Percentiles rank a stretch among this genome's conserved stretches.
Evolutionary conservation across 2,888 invertebrate species (phyloP).

Genomic region (Stictocephala bisonia): DNA sequence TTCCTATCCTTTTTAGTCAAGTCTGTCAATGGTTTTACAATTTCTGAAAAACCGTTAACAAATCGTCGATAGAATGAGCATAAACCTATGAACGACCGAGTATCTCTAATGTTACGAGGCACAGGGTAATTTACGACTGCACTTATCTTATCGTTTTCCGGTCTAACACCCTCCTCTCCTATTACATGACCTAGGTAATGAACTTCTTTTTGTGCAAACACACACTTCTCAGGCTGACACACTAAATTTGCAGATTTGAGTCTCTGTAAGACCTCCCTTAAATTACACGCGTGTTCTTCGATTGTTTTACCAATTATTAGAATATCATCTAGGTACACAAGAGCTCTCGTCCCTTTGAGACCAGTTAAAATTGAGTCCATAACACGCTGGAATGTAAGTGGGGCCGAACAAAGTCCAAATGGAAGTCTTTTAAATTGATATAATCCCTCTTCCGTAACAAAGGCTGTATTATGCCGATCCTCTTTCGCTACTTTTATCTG

Average conservation of each 20-base stretch:
- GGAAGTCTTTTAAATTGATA: not conserved
- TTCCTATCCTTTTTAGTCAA: not conserved
- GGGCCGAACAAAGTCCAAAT: conserved; percentile 6
- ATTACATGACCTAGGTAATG: conserved; percentile 24
- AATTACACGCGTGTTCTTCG: conserved; percentile 8
- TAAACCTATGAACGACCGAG: conserved; percentile 25
- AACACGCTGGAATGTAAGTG: not conserved
- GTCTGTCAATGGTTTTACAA: conserved; percentile 21
- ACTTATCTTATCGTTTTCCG: not conserved
- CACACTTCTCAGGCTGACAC: not conserved
- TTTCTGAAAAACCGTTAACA: conserved; percentile 18
- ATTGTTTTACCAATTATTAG: conserved; percentile 8
- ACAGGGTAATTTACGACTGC: not conserved
- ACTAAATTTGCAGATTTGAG: not conserved
- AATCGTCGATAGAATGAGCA: conserved; percentile 27
- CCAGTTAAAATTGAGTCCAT: conserved; percentile 4
- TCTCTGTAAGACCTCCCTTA: conserved; percentile 12
- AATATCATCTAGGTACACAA: conserved; percentile 31
- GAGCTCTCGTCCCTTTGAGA: conserved; percentile 1
- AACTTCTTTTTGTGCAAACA: not conserved
- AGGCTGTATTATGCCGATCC: conserved; percentile 15
- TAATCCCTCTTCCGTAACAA: not conserved
- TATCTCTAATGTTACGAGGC: conserved; percentile 18
- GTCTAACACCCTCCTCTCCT: not conserved
- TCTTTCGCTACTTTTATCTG: conserved; percentile 18